These are phyloP conservation scores for Nothocercus nigrocapillus DNA, from an alignment of 2,113 vertebrate species.

Conservation along the genomic window DNA sequence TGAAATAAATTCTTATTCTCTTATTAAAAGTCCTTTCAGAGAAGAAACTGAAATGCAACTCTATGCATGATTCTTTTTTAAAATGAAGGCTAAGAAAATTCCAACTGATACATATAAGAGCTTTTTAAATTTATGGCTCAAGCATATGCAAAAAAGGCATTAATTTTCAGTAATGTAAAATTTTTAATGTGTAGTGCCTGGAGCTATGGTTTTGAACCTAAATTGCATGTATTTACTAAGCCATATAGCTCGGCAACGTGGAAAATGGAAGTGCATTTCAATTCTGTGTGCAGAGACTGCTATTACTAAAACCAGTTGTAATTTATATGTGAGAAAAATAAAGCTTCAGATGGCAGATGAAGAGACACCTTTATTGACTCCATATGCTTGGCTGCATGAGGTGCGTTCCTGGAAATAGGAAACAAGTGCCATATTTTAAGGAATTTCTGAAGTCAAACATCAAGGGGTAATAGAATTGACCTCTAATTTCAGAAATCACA, in stretches of 20 bases:
- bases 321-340: slow-evolving; percentile 58
- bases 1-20: slow-evolving; percentile 60
- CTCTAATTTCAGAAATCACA: slow-evolving; percentile 69
- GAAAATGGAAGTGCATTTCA: slow-evolving; percentile 59
- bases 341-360: slow-evolving; percentile 53
- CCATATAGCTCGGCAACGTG: background rate
- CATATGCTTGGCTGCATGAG: slow-evolving; percentile 44
- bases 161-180: slow-evolving; percentile 65
- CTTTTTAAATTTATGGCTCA: slow-evolving; percentile 66
- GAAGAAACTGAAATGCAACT: slow-evolving; percentile 35
- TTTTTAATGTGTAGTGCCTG: slow-evolving; percentile 6
- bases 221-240: slow-evolving; percentile 69
- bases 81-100: slow-evolving; percentile 59
- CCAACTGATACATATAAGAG: slow-evolving; percentile 42
- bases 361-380: slow-evolving; percentile 57
- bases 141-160: slow-evolving; percentile 63
- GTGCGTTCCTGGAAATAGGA: slow-evolving; percentile 38
- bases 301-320: slow-evolving; percentile 47
- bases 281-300: background rate
- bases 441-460: slow-evolving; percentile 67
- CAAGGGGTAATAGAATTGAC: slow-evolving; percentile 68
- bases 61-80: slow-evolving; percentile 37
- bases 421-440: slow-evolving; percentile 60
- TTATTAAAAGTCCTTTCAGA: slow-evolving; percentile 39
- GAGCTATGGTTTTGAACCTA: slow-evolving; percentile 58